Evolutionary conservation across 2,113 vertebrate genomes (phyloP).

Genomic region (Halichoeres trimaculatus): DNA sequence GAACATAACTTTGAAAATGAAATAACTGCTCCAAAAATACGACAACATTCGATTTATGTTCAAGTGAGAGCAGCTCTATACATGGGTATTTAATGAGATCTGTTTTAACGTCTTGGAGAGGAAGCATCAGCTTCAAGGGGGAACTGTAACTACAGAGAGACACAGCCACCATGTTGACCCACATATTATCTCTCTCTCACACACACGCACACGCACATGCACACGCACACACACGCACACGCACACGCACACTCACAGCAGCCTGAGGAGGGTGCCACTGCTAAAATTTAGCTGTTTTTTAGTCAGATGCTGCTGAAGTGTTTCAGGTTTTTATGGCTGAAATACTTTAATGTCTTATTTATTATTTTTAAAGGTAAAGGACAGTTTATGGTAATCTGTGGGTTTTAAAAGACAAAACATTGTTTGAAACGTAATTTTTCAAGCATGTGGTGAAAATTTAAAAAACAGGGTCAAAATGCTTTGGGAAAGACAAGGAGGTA

Average conservation of each 20-base stretch:
- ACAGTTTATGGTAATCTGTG: neutral
- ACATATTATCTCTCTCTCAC: constrained; percentile 20
- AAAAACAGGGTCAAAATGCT: neutral
- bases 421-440: neutral
- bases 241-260: neutral
- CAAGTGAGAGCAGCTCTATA: neutral
- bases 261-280: constrained; percentile 1
- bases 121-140: neutral
- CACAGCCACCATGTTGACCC: constrained; percentile 48
- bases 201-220: constrained; percentile 9
- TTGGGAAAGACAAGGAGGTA: neutral
- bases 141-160: constrained; percentile 2
- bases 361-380: too few relatives aligned
- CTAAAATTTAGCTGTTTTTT: neutral
- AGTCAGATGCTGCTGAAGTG: neutral
- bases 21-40: neutral
- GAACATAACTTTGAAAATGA: neutral
- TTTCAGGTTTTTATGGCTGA: neutral
- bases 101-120: neutral
- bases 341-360: neutral
- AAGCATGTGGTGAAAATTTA: neutral
- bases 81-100: neutral
- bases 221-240: constrained; percentile 5
- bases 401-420: neutral
- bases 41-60: neutral